Conservation (phyloP, 1,140 invertebrate species). For the Dendroctonus ponderosae region DNA sequence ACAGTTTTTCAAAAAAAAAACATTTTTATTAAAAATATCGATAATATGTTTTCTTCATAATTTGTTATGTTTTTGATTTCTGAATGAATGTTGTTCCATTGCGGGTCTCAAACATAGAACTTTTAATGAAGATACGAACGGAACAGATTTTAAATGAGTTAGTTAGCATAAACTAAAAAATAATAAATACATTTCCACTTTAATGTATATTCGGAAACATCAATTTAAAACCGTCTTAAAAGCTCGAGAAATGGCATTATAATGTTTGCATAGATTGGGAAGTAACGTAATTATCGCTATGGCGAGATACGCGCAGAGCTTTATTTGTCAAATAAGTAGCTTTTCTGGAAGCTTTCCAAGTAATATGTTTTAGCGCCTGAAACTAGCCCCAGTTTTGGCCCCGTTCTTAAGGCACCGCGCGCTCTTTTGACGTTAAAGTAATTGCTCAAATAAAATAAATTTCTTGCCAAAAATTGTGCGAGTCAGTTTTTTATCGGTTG, state of each 20-base stretch:
- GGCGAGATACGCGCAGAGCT: background rate
- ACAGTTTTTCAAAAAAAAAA: too few species aligned
- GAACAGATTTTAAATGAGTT: too few species aligned
- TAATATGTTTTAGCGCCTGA: slow-evolving; percentile 5
- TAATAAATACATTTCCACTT: too few species aligned
- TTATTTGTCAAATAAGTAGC: slow-evolving; percentile 1
- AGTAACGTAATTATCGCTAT: background rate
- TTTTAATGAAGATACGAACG: too few species aligned
- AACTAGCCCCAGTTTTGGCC: slow-evolving; percentile 2
- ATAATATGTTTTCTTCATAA: too few species aligned
- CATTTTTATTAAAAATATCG: too few species aligned
- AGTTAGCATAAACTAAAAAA: too few species aligned
- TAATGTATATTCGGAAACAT: too few species aligned
- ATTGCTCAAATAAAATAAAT: slow-evolving; percentile 3
- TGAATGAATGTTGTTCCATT: too few species aligned
- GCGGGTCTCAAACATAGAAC: too few species aligned
- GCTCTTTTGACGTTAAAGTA: slow-evolving; percentile 13
- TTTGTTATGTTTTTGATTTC: too few species aligned
- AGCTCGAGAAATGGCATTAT: background rate
- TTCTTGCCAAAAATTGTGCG: slow-evolving; percentile 6
- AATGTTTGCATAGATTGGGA: background rate
- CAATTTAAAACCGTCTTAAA: too few species aligned
- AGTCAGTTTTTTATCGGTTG: background rate
- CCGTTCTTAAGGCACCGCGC: slow-evolving; percentile 1
- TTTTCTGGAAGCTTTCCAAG: slow-evolving; percentile 13